phyloP scores from a whole-genome alignment of 2,888 invertebrate species.

The Thera obeliscata region DNA sequence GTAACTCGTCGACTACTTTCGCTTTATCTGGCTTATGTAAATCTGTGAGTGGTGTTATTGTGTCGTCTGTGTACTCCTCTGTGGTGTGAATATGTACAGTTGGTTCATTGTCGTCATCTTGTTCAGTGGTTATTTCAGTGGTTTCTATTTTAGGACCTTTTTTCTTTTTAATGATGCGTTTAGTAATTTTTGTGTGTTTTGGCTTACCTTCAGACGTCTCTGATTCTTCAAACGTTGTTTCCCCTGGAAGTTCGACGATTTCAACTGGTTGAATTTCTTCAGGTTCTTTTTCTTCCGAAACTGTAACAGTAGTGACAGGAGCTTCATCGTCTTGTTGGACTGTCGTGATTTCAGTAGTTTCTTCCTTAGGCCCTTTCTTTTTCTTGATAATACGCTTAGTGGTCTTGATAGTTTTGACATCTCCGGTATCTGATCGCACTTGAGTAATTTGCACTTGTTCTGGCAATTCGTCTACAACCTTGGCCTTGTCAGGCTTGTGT shows the following conservation, averaged over 20 bases:
- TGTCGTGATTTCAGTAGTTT: constrained; percentile 44
- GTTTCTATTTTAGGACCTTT: constrained; percentile 42
- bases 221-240: constrained; percentile 50
- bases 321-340: constrained; percentile 36
- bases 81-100: constrained; percentile 64
- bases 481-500: constrained; percentile 42
- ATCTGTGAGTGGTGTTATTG: constrained; percentile 39
- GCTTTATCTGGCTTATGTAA: constrained; percentile 41
- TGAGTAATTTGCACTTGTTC: constrained; percentile 36
- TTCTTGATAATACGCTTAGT: constrained; percentile 50
- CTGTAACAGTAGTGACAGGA: constrained; percentile 41
- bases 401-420: constrained; percentile 59
- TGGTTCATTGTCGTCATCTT: constrained; percentile 62
- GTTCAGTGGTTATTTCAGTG: constrained; percentile 46
- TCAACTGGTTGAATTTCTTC: constrained; percentile 33
- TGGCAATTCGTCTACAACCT: constrained; percentile 47
- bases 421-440: constrained; percentile 49
- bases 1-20: constrained; percentile 45
- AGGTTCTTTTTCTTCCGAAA: constrained; percentile 54
- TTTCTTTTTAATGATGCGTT: constrained; percentile 52
- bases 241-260: constrained; percentile 56
- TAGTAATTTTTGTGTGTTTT: constrained; percentile 46
- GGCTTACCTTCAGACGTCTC: constrained; percentile 59
- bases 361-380: constrained; percentile 24
- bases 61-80: constrained; percentile 56